Percentiles rank a stretch among this genome's conserved stretches.
These are phyloP conservation scores for Urocyon cinereoargenteus DNA, from an alignment of 2,797 vertebrate species.

Conservation along the genomic window DNA sequence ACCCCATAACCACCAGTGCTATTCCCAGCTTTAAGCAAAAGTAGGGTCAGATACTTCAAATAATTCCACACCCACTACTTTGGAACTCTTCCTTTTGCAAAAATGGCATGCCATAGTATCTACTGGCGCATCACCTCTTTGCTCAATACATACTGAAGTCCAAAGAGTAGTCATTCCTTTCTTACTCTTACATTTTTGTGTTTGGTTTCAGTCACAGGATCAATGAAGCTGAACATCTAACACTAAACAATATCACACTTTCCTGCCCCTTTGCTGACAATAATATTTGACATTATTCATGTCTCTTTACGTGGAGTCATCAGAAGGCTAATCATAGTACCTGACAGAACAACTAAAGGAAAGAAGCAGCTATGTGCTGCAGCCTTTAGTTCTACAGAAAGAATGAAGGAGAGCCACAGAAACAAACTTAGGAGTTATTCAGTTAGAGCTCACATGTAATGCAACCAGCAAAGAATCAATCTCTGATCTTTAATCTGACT, in stretches of 20 bases:
- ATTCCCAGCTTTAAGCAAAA: background rate
- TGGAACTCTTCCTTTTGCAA: background rate
- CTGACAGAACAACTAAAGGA: background rate
- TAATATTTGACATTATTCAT: background rate
- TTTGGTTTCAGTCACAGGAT: background rate
- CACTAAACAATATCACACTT: background rate
- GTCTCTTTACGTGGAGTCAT: background rate
- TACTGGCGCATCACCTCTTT: background rate
- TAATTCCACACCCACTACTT: background rate
- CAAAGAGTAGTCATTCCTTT: background rate
- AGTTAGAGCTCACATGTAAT: background rate
- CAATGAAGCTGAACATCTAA: constrained; percentile 19
- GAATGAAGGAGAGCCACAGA: background rate
- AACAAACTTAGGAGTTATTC: background rate
- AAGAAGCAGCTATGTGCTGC: background rate
- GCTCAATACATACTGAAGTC: background rate
- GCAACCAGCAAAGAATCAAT: background rate
- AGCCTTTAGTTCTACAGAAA: background rate
- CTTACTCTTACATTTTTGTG: background rate
- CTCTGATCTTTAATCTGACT: constrained; percentile 1
- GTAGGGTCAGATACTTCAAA: background rate
- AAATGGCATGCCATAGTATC: background rate
- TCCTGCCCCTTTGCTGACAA: constrained; percentile 8
- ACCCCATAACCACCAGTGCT: background rate
- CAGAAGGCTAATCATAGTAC: background rate